Base-by-base conservation (phyloP, 1,140 invertebrate species). In the Lanistes nyassanus region DNA sequence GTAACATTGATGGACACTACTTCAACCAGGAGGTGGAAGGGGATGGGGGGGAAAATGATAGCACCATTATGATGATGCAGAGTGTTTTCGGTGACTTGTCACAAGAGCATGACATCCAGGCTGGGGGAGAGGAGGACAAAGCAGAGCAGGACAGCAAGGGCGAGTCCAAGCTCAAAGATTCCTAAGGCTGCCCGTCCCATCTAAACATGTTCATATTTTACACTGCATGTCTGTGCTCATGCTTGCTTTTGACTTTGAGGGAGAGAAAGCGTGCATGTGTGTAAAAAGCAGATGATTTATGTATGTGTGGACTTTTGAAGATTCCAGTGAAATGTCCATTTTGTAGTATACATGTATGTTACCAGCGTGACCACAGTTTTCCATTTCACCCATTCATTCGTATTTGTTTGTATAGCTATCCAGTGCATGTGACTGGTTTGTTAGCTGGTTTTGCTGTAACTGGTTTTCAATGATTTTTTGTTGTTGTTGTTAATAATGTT, bases 1-100 rank as follows among this genome's bases (percentile, higher is more conserved):
- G 55, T 7, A 55, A 55, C 16, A 72, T 72, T 19, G 70, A 72
- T 56, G 55, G 70, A 13, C 70, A 72, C 21, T 72, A 72, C 56
- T 72, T 72, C 55, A 72, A n/a, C 37, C 36, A 11, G 42, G 68
- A 36, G 47, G 51, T 36, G 29, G 47, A 26, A 51, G 51, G 11
- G 51, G 34, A 29, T 39, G 42, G 19, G 42, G 42, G 2, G 31
- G 68, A 70, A 51, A 56, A 36, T 21, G 26, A 37, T 23, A 36
- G 51, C 31, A 26, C 47, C 7, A 34, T n/a, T 4, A 19, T 34
- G 67, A 16, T n/a, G 16, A 29, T 51, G 37, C 23, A 26, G 29
- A n/a, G 67, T n/a, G 42, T n/a, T 21, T 51, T 60, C n/a, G 29
- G 56, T 60, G 56, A 60, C 23, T 31, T 60, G n/a, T 60, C 56